Evolutionary conservation across 1,140 invertebrate genomes (phyloP), one percentile per base, ranked within the genome.

Genomic region (Leptopilina boulardi): DNA sequence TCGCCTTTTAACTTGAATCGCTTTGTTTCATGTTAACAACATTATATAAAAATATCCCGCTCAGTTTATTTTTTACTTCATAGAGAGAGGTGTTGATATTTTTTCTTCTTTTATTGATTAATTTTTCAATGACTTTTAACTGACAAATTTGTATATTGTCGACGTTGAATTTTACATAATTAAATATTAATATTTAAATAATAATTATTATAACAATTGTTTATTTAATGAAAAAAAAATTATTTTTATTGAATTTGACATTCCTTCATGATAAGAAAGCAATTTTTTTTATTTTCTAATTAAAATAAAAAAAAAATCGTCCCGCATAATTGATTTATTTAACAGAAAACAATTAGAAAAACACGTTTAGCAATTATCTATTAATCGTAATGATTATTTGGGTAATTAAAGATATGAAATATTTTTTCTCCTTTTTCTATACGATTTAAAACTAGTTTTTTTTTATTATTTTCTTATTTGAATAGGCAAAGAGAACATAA

Each of bases 1-100:
- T 66, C 59, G 23, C 59, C 21, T 34, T 66, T 66, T 66, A 66
- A 66, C 59, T 30, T 34, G 11, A 15, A n/a, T 30, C 13, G 59
- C 23, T 30, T 26, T 66, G 23, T 66, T 66, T 30, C 13, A 34
- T 15, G 15, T 66, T 66, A 15, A 51, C 47, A 51, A 8, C 15
- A 51, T 51, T 51, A 51, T 51, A 18, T 51, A 51, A 51, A 51
- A 51, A 51, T n/a, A 30, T 30, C 26, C 26, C 59, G 13, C 59
- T 51, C 59, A 30, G 13, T n/a, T 30, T 13, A n/a, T 66, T 66
- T 66, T 66, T 44, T 8, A 18, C 13, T 51, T 15, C 47, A 51
- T n/a, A 51, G 47, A n/a, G 47, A 51, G 34, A 38, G 34, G 34
- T 38, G 34, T 38, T 38, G 34, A 9, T 0, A 38, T 2, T n/a